Base-by-base conservation (phyloP, 1,140 invertebrate species). In the Archivesica marissinica region DNA sequence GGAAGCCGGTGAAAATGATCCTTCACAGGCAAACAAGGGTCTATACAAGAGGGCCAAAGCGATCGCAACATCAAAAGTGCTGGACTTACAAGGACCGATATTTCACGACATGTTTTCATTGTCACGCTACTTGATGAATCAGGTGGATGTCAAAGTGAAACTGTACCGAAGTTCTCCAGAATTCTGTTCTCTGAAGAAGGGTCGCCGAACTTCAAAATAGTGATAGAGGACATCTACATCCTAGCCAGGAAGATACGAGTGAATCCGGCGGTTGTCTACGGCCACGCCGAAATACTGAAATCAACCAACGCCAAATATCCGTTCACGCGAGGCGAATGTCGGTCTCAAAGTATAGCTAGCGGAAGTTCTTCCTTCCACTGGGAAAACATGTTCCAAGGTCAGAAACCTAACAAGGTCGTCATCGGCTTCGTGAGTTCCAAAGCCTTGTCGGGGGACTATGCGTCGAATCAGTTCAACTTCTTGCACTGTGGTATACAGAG, bases 51-150 rank as follows among this genome's bases (percentile, higher is more conserved):
- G 54, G 41, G 25, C 3, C 0, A 78, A 75, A 83, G 47, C 13
- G 56, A 78, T 79, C 11, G 20, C 7, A 13, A 15, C 28, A 20
- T 54, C 4, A 68, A 74, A 82, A 47, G 17, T 7, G 35, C 6
- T 85, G 7, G 83, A 82, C 30, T 33, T 88, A 41, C 77, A 82
- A 28, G 87, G 83, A 35, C 83, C 56, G 4, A 61, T 81, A 0
- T 74, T 78, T 25, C 83, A 85, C 44, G 82, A 85, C 23, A 13
- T 87, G 0, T 87, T 85, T 56, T 35, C 74, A 41, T 59, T 85
- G 41, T 41, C 72, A 56, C 0, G 83, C 0, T 86, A 86, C 52
- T 0, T 86, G 9, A 9, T 87, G 15, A 87, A 84, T 56, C 41
- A 54, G 35, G 80, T 87, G 7, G 56, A 59, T 35, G 41, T 88